These are phyloP conservation scores for Trisateles emortualis DNA, from an alignment of 2,888 invertebrate species.

Conservation along the genomic window DNA sequence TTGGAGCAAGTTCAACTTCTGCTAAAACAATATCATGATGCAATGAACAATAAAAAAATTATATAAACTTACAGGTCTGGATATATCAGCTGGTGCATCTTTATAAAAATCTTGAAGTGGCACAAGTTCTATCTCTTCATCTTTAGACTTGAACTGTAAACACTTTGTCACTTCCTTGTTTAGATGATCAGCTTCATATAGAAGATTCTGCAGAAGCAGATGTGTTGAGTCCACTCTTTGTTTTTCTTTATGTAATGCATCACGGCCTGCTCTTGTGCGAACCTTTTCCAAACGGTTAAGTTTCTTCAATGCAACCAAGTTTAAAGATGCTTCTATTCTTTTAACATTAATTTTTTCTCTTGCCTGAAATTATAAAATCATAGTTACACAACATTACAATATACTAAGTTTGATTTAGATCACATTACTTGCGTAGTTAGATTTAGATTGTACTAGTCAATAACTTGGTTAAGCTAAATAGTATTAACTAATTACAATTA, in stretches of 20 bases:
- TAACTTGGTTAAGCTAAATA: no score
- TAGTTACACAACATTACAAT: no score
- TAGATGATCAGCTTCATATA: slow-evolving; percentile 97
- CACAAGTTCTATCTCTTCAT: slow-evolving; percentile 96
- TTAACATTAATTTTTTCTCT: slow-evolving; percentile 89
- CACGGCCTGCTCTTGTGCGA: slow-evolving; percentile 93
- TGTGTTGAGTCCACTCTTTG: slow-evolving; percentile 96
- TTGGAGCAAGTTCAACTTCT: no score
- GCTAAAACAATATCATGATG: no score
- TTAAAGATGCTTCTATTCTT: slow-evolving; percentile 90
- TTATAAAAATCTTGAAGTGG: slow-evolving; percentile 93
- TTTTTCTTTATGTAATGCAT: slow-evolving; percentile 93
- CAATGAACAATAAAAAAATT: not conserved
- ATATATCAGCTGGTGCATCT: slow-evolving; percentile 91
- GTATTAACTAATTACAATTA: no score
- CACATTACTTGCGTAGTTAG: no score
- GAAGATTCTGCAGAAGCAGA: slow-evolving; percentile 95
- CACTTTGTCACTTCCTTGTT: slow-evolving; percentile 98
- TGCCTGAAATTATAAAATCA: slow-evolving; percentile 69
- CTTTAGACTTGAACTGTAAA: slow-evolving; percentile 97
- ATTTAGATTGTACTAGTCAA: no score
- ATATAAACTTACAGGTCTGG: slow-evolving; percentile 87
- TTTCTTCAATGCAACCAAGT: slow-evolving; percentile 94
- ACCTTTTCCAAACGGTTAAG: slow-evolving; percentile 96
- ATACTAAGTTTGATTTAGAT: no score